Evolutionary conservation across 2,797 vertebrate genomes (phyloP), one percentile per base, ranked within the genome.

Genomic region (Eremophila alpestris): DNA sequence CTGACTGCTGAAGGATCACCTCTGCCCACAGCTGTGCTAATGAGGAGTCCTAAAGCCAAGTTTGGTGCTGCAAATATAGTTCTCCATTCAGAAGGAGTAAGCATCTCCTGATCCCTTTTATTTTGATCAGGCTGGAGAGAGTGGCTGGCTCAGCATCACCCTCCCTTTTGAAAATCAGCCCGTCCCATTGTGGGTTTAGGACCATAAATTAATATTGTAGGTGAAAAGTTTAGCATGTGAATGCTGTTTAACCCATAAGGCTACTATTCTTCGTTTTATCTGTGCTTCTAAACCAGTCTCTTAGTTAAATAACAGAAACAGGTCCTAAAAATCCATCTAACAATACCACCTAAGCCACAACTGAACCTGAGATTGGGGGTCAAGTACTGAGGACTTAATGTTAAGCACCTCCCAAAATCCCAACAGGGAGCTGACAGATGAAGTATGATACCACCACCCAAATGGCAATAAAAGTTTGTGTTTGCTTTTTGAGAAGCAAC

Each of bases 371-470:
- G 45, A 54, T 36, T 9, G 7, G 18, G 16, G 26, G 40, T 45
- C 65, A 62, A 3, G 49, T 21, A 14, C 54, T 16, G 58, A 75
- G 24, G 49, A 52, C 19, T 63, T 63, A 14, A 36, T 0, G 16
- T 34, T 22, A 19, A 75, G 38, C 21, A 34, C 4, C 40, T 95
- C 48, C 22, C 40, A 68, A 70, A 30, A 38, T 27, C 55, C 43
- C 24, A 16, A 0, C 24, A 6, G 24, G 16, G 52, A 49, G 5
- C 55, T 51, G n/a, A 12, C 9, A 32, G 68, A 8, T 24, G 8
- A 36, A 43, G 10, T 2, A 13, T 0, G 24, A 38, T 59, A 36
- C 48, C 5, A 0, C 13, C 17, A 4, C 0, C 1, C 8, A 32
- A 21, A 26, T 0, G 2, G 17, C 8, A 49, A 51, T 15, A 27